A percentile compares a stretch with the other conserved stretches of the same genome.
phyloP scores from a whole-genome alignment of 2,797 vertebrate species.

The Falco rusticolus region DNA sequence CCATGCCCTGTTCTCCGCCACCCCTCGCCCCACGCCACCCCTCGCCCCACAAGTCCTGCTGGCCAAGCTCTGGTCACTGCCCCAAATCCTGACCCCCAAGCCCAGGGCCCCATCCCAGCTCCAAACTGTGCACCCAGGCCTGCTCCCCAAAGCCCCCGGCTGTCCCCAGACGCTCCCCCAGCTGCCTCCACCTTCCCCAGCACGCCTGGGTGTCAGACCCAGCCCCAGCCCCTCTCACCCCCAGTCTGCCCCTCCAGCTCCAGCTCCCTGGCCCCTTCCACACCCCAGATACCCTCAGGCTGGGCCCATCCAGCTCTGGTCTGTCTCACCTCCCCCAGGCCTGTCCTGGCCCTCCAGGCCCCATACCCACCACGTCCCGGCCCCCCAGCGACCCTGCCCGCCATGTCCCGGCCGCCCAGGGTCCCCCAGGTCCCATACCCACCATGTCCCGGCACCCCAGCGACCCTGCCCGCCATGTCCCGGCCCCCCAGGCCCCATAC shows the following conservation, averaged over 20 bases:
- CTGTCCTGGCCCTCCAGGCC: not conserved
- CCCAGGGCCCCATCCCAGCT: not conserved
- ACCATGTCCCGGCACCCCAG: not conserved
- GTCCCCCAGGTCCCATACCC: too few species aligned
- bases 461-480: not conserved
- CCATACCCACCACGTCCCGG: not conserved
- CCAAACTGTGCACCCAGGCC: not conserved
- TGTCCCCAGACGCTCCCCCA: not conserved
- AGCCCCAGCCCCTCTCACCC: not conserved
- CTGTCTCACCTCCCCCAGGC: not conserved
- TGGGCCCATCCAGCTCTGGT: not conserved
- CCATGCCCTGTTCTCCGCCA: not conserved
- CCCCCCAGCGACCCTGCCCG: too few species aligned
- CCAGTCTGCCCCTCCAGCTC: too few species aligned
- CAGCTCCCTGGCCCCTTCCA: not conserved
- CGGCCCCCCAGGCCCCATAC: not conserved
- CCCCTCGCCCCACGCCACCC: too few species aligned
- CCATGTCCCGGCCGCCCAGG: too few species aligned
- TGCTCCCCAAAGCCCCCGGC: not conserved
- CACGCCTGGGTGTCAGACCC: not conserved
- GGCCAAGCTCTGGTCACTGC: not conserved
- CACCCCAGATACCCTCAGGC: not conserved
- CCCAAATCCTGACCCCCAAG: not conserved
- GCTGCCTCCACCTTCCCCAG: not conserved
- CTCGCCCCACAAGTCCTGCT: fast-evolving